Base-by-base conservation (phyloP, 53 echinoderm and acorn worm genomes). In the Paracentrotus lividus region DNA sequence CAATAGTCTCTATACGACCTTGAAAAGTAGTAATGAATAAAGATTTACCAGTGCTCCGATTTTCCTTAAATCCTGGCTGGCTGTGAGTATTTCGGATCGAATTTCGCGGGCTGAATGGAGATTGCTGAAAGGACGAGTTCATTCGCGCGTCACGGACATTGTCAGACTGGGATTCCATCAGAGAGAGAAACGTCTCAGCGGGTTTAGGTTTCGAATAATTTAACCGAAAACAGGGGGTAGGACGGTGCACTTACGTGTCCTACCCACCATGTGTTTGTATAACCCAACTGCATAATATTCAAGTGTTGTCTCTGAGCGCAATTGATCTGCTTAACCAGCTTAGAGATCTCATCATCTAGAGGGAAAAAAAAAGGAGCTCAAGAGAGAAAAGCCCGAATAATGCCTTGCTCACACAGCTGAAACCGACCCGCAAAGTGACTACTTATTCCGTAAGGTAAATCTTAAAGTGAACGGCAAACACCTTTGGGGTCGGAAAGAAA, bases 131-230 rank as follows among this genome's bases (percentile, higher is more conserved):
- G 78, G 45, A 45, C 45, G 47, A 78, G 26, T n/a, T 78, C n/a
- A 43, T 45, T 78, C 47, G 44, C n/a, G n/a, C 26, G 78, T 78
- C 78, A 8, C 8, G 45, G 78, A n/a, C 4, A 24, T 12, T 20
- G 44, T 23, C 24, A 18, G 33, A 2, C n/a, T 78, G 23, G 47
- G 43, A 78, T 78, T 78, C 14, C 44, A 78, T 78, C 78, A n/a
- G n/a, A 47, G 9, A 6, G 47, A 18, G 78, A 78, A n/a, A 45
- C 43, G 44, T 13, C n/a, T 23, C n/a, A 24, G 7, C 9, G 45
- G 78, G 45, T 78, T 78, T 78, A 47, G 47, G 47, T 78, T n/a
- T 78, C 78, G 47, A 78, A 78, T 44, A 44, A 78, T 78, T 78
- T 43, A 78, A 5, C 78, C 44, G 43, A 78, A 45, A 69, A n/a